Conservation (phyloP, 1,140 invertebrate species). For the Cotesia typhae region DNA sequence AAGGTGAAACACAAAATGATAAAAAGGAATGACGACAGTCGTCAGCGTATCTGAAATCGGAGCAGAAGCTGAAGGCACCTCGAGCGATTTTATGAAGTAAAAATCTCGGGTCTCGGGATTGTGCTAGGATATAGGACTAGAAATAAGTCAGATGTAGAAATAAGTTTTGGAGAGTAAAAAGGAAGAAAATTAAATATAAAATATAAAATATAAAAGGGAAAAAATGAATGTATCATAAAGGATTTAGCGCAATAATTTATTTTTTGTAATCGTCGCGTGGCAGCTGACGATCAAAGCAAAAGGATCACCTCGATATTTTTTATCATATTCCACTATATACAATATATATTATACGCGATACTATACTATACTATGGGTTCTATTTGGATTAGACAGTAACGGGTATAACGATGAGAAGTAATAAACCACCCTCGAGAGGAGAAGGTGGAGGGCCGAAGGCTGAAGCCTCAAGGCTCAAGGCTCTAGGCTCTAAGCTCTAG, state of each 20-base stretch:
- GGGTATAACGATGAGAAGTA: too few species aligned
- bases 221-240: not conserved
- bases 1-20: not conserved
- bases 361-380: not conserved
- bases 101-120: not conserved
- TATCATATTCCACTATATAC: not conserved
- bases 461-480: too few species aligned
- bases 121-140: not conserved
- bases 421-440: not conserved
- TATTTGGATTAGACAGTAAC: too few species aligned
- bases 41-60: not conserved
- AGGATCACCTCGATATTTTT: slow-evolving; percentile 1
- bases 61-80: not conserved
- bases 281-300: slow-evolving; percentile 2
- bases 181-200: not conserved
- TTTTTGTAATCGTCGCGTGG: not conserved
- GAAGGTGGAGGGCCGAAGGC: too few species aligned
- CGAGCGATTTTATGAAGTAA: not conserved
- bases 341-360: not conserved
- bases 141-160: not conserved
- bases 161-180: not conserved
- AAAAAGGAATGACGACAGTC: slow-evolving; percentile 7
- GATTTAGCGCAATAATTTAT: not conserved
- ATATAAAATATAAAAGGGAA: not conserved
- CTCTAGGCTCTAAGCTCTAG: too few species aligned